phyloP scores from a whole-genome alignment of 2,888 invertebrate genomes.

The Coecobrya sp. region DNA sequence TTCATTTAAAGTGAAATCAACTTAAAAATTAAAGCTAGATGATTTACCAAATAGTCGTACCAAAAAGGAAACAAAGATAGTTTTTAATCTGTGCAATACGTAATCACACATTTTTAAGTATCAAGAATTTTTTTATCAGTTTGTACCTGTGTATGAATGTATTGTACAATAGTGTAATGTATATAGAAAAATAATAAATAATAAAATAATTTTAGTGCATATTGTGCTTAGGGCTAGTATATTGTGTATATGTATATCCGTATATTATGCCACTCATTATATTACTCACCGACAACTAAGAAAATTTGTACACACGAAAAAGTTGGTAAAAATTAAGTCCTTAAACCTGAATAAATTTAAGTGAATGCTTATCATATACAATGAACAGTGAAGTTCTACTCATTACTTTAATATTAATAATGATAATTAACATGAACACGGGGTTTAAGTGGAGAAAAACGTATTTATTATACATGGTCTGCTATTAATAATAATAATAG shows the following conservation, averaged over 20 bases:
- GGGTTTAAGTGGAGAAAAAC: no score
- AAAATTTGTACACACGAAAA: constrained; percentile 36
- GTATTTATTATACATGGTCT: no score
- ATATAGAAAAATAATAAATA: not conserved
- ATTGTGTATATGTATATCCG: not conserved
- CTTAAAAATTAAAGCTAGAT: not conserved
- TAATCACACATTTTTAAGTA: not conserved
- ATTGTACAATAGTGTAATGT: constrained; percentile 18
- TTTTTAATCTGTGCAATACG: constrained; percentile 67
- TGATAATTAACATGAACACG: no score
- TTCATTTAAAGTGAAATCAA: not conserved
- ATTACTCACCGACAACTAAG: not conserved
- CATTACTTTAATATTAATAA: no score
- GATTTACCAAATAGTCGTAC: constrained; percentile 7
- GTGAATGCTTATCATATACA: constrained; percentile 3
- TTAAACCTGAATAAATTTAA: constrained; percentile 52
- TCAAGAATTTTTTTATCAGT: constrained; percentile 57
- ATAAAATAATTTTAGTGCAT: not conserved
- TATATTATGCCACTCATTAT: not conserved
- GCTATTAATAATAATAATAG: no score
- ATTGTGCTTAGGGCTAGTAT: not conserved
- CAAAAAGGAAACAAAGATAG: not conserved
- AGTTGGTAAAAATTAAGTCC: constrained; percentile 28
- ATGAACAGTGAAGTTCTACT: no score
- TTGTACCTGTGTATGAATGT: constrained; percentile 72